Conservation (phyloP, 2,888 invertebrate genomes). For the Clistopyga incitator region DNA sequence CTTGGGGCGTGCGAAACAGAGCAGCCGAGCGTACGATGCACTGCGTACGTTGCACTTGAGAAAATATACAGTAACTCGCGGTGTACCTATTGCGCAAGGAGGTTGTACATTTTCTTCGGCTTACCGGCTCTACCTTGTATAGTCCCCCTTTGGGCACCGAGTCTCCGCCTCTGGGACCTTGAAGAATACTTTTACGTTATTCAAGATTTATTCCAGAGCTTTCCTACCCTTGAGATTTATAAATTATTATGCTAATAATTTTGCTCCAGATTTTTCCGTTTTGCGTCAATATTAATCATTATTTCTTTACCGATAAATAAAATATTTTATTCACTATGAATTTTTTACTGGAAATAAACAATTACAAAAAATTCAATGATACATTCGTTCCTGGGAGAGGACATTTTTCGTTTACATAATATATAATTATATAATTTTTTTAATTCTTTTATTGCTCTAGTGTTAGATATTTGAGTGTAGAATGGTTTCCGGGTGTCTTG, state of each 20-base stretch:
- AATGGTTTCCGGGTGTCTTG: conserved; percentile 19
- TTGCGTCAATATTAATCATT: no score
- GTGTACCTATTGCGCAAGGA: background rate
- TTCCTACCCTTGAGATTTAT: conserved; percentile 5
- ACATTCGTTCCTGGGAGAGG: no score
- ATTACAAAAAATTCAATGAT: no score
- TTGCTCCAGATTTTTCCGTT: background rate
- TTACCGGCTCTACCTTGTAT: background rate
- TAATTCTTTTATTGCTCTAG: conserved; percentile 8
- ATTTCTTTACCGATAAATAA: no score
- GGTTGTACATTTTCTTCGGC: conserved; percentile 13
- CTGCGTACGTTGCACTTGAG: conserved; percentile 53
- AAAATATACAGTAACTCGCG: conserved; percentile 28
- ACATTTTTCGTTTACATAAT: no score
- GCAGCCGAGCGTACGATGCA: conserved; percentile 69
- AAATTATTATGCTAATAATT: background rate
- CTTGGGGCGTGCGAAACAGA: conserved; percentile 69
- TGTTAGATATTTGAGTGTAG: background rate
- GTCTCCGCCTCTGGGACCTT: conserved; percentile 2
- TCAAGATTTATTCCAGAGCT: conserved; percentile 21
- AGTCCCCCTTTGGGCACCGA: conserved; percentile 16
- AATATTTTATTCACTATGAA: no score
- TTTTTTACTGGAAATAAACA: no score
- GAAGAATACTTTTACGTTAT: conserved; percentile 34
- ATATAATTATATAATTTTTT: no score